Evolutionary conservation across 1,140 invertebrate species (phyloP), one percentile per base, ranked within the genome.

Genomic region (Orussus abietinus): DNA sequence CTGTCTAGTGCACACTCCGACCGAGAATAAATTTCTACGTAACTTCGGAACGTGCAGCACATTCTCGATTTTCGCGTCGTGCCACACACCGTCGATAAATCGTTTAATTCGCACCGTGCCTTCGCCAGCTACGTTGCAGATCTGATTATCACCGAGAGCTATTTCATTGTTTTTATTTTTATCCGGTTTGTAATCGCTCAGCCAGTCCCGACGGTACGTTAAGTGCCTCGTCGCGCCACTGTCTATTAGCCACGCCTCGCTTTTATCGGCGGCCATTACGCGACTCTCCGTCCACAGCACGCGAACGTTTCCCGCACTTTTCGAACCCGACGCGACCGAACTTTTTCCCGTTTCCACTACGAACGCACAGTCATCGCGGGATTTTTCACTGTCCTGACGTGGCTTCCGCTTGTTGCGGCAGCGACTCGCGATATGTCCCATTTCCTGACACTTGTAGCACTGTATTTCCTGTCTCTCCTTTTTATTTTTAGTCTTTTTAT

Each of bases 351-450:
- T 47, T 18, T 3, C 25, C 3, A 10, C 5, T 14, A 33, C 31
- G 31, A 33, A 33, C 31, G 31, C 31, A 33, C 31, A 33, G 14
- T 33, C 31, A 33, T 33, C 31, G 14, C 31, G 3, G 11, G 44
- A 34, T 15, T 28, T n/a, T 0, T 18, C 7, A 6, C 18, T 11
- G 2, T 21, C 28, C 15, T 1, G 25, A 1, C 39, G 19, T 19
- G 7, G 6, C 9, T 51, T 26, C 12, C 10, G 12, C 21, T 50
- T 42, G 12, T 41, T 48, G 20, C 39, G 19, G 12, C 38, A 36
- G 2, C 38, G 28, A 12, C 49, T 14, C n/a, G 45, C 39, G 12
- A 47, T 31, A 38, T 42, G 45, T 29, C 45, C 45, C 14, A 15
- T 26, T 18, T 28, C 19, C 10, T 30, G 38, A 37, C 45, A 47